Conservation (phyloP, 1,140 invertebrate species). For the Drosophila sechellia region DNA sequence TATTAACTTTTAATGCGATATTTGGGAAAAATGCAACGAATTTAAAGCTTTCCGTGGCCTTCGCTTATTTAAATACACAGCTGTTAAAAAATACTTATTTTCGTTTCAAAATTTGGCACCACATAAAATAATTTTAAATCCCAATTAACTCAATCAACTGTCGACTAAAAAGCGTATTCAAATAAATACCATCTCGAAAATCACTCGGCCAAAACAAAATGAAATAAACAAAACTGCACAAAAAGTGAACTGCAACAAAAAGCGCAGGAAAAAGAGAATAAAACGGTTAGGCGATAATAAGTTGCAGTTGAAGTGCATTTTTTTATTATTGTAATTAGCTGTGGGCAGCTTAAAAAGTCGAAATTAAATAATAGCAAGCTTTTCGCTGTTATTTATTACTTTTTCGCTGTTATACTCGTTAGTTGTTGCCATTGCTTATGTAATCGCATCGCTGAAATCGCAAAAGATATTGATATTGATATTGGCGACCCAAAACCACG, state of each 20-base stretch:
- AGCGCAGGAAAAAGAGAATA: slow-evolving; percentile 26
- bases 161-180: slow-evolving; percentile 8
- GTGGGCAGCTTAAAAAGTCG: slow-evolving; percentile 25
- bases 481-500: slow-evolving; percentile 16
- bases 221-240: slow-evolving; percentile 32
- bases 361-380: slow-evolving; percentile 49
- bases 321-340: slow-evolving; percentile 41
- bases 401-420: slow-evolving; percentile 11
- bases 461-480: slow-evolving; percentile 20
- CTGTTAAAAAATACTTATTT: not conserved
- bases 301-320: slow-evolving; percentile 30
- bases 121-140: not conserved
- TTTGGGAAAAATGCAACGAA: not conserved
- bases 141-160: slow-evolving; percentile 13
- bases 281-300: slow-evolving; percentile 40
- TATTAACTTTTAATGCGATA: not conserved
- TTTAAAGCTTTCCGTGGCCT: not conserved
- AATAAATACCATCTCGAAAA: slow-evolving; percentile 17
- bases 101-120: too few relatives aligned
- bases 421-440: slow-evolving; percentile 35
- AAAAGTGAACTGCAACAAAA: slow-evolving; percentile 28
- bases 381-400: slow-evolving; percentile 18
- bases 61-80: not conserved
- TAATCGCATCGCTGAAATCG: slow-evolving; percentile 42
- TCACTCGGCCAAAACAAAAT: slow-evolving; percentile 33